Conservation (phyloP, 2,888 invertebrate genomes). For the Leucoma salicis region DNA sequence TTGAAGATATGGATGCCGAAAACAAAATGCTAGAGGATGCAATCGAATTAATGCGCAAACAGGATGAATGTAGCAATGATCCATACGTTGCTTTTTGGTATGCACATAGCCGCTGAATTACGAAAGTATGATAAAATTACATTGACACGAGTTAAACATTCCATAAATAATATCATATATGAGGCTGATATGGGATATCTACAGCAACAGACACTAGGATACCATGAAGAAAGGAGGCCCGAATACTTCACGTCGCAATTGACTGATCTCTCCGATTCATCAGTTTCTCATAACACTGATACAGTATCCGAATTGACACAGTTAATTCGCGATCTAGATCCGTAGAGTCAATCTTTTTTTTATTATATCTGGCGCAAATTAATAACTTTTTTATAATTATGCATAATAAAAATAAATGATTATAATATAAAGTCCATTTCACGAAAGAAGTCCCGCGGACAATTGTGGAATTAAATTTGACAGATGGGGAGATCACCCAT, state of each 20-base stretch:
- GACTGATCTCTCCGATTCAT: slow-evolving; percentile 11
- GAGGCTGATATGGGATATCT: slow-evolving; percentile 21
- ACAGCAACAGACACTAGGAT: slow-evolving; percentile 16
- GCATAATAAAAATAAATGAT: slow-evolving; percentile 13
- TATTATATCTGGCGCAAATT: slow-evolving; percentile 5
- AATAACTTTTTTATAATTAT: no score
- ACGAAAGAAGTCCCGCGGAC: no score
- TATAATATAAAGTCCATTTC: no score
- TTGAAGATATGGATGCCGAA: no score
- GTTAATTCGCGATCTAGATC: slow-evolving; percentile 13
- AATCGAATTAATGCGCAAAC: no score
- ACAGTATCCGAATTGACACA: slow-evolving; percentile 10
- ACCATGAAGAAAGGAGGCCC: slow-evolving; percentile 14
- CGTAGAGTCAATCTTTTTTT: slow-evolving; percentile 9
- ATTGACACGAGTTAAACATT: slow-evolving; percentile 19
- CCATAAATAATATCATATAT: slow-evolving; percentile 24
- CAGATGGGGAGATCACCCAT: no score
- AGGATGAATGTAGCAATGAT: no score
- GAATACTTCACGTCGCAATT: slow-evolving; percentile 14
- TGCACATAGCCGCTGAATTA: slow-evolving; percentile 17
- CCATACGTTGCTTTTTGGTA: no score
- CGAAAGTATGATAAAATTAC: slow-evolving; percentile 19
- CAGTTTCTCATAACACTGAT: slow-evolving; percentile 11
- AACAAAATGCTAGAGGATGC: no score
- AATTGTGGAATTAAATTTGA: no score